A percentile compares a stretch with the other conserved stretches of the same genome.
Conservation (phyloP, 30 jellyfish, hydroid and myxozoan species). For the Hydra vulgaris region DNA sequence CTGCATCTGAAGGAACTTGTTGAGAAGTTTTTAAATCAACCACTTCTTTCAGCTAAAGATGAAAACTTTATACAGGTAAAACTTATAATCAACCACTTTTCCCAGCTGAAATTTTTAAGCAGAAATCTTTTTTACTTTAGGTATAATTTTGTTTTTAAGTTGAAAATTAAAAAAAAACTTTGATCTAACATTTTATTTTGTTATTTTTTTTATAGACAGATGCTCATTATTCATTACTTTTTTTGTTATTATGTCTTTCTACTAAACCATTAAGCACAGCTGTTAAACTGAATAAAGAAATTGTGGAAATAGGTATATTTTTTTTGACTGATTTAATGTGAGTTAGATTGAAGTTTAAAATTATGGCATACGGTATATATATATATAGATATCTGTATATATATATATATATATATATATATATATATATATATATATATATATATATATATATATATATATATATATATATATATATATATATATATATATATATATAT, state of each 20-base stretch:
- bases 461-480: too few species aligned
- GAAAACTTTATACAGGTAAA: background rate
- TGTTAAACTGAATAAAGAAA: background rate
- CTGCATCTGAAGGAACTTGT: constrained; percentile 26
- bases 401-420: too few species aligned
- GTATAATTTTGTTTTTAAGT: too few species aligned
- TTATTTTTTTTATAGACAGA: constrained; percentile 32
- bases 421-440: too few species aligned
- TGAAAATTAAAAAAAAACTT: too few species aligned
- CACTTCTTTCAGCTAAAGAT: constrained; percentile 22
- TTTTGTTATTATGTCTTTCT: constrained; percentile 54
- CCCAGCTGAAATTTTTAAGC: background rate
- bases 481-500: too few species aligned
- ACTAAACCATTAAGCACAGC: constrained; percentile 42
- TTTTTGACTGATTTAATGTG: background rate
- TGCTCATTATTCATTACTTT: constrained; percentile 45
- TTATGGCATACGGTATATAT: too few species aligned
- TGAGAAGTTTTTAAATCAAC: constrained; percentile 31
- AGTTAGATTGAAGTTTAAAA: too few species aligned
- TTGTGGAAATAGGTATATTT: background rate
- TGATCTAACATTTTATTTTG: too few species aligned
- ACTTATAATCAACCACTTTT: background rate
- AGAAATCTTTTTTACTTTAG: background rate
- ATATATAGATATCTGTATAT: too few species aligned
- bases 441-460: too few species aligned